Conservation (phyloP, 1,140 invertebrate genomes). For the Tetranychus urticae region DNA sequence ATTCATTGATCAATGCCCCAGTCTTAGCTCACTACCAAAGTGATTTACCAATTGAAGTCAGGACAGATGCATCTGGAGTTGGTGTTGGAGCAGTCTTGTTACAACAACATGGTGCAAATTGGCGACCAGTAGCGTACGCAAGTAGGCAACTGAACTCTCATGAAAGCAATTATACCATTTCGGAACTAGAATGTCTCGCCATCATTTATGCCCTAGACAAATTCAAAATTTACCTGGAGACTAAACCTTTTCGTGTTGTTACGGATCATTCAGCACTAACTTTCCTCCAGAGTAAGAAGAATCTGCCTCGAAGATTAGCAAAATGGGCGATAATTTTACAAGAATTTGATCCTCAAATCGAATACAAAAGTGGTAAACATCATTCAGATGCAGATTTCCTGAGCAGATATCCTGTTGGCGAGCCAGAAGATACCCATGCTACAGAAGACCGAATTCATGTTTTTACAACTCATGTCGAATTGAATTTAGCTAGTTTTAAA, state of each 20-base stretch:
- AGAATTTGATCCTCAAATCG: constrained; percentile 11
- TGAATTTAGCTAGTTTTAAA: background rate
- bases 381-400: constrained; percentile 4
- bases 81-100: no score
- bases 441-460: no score
- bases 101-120: background rate
- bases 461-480: no score
- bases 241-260: no score
- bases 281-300: constrained; percentile 22
- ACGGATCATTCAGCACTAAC: constrained; percentile 26
- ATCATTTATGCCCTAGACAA: constrained; percentile 21
- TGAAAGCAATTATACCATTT: no score
- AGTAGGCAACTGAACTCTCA: constrained; percentile 20
- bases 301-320: constrained; percentile 18
- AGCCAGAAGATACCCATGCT: no score
- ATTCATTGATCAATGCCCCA: no score
- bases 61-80: no score
- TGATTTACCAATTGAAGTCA: no score
- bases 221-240: constrained; percentile 17
- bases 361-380: constrained; percentile 5
- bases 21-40: background rate
- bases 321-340: constrained; percentile 12
- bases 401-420: constrained; percentile 1
- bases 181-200: constrained; percentile 21
- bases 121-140: background rate